Evolutionary conservation across 2,113 vertebrate genomes (phyloP), one percentile per base, ranked within the genome.

Genomic region (Myrmecophaga tridactyla): DNA sequence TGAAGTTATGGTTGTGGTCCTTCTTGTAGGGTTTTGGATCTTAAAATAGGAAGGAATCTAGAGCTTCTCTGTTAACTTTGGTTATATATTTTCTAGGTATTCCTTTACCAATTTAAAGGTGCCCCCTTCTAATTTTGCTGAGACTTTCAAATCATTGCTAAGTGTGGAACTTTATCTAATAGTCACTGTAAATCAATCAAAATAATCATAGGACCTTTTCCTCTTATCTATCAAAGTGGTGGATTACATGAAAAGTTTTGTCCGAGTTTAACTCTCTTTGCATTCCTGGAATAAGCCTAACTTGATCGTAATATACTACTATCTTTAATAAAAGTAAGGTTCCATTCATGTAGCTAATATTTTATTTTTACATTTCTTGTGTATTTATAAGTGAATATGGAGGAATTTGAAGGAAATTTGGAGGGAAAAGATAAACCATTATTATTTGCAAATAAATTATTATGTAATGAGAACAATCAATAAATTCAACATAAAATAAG

Each of bases 361-460:
- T 86, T 86, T 25, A 81, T 90, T 87, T 77, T 56, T 91, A 86
- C 65, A 84, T 92, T 94, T 62, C 43, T 69, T 70, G 12, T 63
- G 0, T 67, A 67, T 82, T 88, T 20, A 62, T 67, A 53, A 75
- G n/a, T 89, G 43, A 92, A 92, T 89, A 39, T 58, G 65, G 80
- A 86, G 23, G 25, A 41, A 36, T 81, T 69, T 85, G 39, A 87
- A 86, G 34, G 39, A 75, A 86, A 86, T 39, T 89, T 93, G n/a
- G 83, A 88, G 62, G 29, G 73, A 69, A 89, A 92, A 60, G 7
- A 63, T 63, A 51, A 75, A 86, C 2, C 31, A 53, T 18, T 89
- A 48, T 51, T 46, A 81, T 70, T 86, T 86, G 41, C 10, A 92
- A 86, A 75, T 89, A 41, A 62, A 36, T 29, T 58, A 72, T 93